These are phyloP conservation scores for Eupsilia transversa DNA, from an alignment of 2,888 invertebrate genomes.

Conservation along the genomic window DNA sequence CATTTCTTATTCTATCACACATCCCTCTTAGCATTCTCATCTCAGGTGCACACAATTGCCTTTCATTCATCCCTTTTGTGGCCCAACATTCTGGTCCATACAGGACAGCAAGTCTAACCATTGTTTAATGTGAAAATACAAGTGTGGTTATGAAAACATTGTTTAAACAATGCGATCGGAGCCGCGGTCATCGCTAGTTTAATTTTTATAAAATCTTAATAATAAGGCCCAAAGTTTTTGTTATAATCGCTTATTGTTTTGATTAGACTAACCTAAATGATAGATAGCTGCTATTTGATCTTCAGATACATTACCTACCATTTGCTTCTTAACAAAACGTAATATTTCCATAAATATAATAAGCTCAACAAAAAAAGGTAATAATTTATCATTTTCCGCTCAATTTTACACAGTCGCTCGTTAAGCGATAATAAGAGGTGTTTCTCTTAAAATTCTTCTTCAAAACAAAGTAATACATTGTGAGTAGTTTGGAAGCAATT, in stretches of 20 bases:
- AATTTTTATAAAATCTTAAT: background rate
- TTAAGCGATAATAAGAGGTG: constrained; percentile 51
- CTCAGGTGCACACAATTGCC: too few species aligned
- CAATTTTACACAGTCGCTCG: constrained; percentile 51
- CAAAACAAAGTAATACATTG: constrained; percentile 56
- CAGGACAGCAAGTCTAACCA: too few species aligned
- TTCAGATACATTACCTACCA: background rate
- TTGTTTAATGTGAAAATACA: background rate
- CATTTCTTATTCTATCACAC: too few species aligned
- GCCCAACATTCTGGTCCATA: too few species aligned
- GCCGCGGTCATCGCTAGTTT: background rate
- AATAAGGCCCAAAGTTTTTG: background rate
- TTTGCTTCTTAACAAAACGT: background rate
- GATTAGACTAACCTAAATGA: background rate
- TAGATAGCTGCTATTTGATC: background rate
- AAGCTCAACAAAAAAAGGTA: constrained; percentile 16
- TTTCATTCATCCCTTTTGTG: too few species aligned
- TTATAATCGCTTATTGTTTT: background rate
- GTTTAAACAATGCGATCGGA: background rate
- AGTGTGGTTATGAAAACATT: background rate
- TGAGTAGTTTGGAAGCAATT: constrained; percentile 60
- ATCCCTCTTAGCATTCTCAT: too few species aligned
- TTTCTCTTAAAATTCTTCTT: constrained; percentile 42
- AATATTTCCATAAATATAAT: background rate
- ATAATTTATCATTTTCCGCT: constrained; percentile 30